Evolutionary conservation across 2,888 invertebrate species (phyloP).

Genomic region (Amaurobius ferox): DNA sequence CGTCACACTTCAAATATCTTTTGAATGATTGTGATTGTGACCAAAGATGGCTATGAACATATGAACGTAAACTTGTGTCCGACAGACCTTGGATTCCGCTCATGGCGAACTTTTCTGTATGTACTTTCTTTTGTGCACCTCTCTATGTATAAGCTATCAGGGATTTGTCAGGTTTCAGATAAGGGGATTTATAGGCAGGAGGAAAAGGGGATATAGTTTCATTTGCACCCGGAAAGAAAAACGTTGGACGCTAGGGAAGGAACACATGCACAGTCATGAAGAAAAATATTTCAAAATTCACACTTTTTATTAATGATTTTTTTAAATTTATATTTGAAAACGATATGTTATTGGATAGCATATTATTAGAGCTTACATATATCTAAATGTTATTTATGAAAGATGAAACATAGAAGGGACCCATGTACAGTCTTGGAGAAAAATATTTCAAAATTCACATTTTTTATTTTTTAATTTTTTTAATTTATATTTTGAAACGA

Average conservation of each 20-base stretch:
- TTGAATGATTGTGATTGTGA: no score
- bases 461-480: not conserved
- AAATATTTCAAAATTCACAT: not conserved
- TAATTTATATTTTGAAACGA: no score
- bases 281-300: not conserved
- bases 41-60: not conserved
- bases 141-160: conserved; percentile 9
- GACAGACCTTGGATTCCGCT: not conserved
- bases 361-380: no score
- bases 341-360: no score
- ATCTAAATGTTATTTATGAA: no score
- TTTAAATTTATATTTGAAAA: no score
- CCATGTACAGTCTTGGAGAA: not conserved
- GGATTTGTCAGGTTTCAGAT: conserved; percentile 8
- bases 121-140: conserved; percentile 4
- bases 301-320: not conserved
- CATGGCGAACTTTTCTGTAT: not conserved
- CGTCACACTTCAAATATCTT: no score
- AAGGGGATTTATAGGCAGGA: conserved; percentile 7
- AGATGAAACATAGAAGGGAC: no score
- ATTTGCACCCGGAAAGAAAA: conserved; percentile 19
- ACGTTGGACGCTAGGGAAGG: not conserved
- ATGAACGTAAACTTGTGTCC: not conserved
- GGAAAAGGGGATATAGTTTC: not conserved
- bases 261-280: not conserved